Conservation (phyloP, 2,797 vertebrate genomes). For the Tragopan temminckii region DNA sequence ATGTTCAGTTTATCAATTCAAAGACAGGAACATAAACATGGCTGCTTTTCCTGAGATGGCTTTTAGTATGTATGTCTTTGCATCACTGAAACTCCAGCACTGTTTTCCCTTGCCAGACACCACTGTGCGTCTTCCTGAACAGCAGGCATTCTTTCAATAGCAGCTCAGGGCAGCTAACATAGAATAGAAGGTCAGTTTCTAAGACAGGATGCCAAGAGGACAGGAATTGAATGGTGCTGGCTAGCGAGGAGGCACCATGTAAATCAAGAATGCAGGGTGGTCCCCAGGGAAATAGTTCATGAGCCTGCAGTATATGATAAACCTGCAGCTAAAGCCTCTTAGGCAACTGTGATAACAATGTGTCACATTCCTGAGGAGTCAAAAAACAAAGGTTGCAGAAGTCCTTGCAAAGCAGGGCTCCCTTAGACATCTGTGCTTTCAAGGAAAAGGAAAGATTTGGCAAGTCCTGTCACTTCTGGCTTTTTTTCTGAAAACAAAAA, state of each 20-base stretch:
- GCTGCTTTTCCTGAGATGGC: conserved; percentile 66
- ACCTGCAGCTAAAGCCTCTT: conserved; percentile 74
- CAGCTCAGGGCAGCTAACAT: conserved; percentile 44
- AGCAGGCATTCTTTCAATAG: conserved; percentile 76
- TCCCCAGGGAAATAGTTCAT: conserved; percentile 80
- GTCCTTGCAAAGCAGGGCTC: conserved; percentile 44
- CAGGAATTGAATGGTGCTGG: conserved; percentile 76
- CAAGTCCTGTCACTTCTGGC: conserved; percentile 2
- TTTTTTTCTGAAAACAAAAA: background rate
- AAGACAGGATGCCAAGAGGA: conserved; percentile 83
- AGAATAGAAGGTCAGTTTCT: conserved; percentile 80
- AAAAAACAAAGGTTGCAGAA: conserved; percentile 78
- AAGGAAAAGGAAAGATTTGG: conserved; percentile 59
- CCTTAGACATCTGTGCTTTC: conserved; percentile 58
- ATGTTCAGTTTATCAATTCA: conserved; percentile 12
- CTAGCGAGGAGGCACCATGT: conserved; percentile 77
- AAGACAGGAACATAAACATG: conserved; percentile 76
- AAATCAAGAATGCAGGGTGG: conserved; percentile 77
- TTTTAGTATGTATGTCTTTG: background rate
- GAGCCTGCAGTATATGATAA: conserved; percentile 82
- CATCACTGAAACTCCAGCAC: conserved; percentile 48
- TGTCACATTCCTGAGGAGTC: conserved; percentile 80
- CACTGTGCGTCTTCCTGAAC: conserved; percentile 79
- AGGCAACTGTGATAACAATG: conserved; percentile 80
- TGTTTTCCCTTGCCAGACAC: conserved; percentile 82